phyloP scores from a whole-genome alignment of 92 coral and sea anemone species.

The Meandrina meandrites region DNA sequence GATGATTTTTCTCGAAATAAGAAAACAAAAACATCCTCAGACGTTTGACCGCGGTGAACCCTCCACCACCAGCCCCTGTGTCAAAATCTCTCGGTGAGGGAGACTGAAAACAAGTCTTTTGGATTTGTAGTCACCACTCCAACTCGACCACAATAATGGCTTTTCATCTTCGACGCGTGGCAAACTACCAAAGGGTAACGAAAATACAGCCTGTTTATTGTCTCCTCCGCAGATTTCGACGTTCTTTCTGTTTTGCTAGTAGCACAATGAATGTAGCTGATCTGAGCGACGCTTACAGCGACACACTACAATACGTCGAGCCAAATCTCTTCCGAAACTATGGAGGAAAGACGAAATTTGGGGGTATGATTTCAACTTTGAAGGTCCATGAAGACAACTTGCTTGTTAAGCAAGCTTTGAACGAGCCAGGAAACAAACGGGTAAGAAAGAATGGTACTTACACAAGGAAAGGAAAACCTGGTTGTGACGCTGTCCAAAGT shows the following conservation, averaged over 20 bases:
- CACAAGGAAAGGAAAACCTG: neutral
- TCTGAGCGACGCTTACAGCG: conserved; percentile 90
- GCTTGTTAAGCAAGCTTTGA: conserved; percentile 79
- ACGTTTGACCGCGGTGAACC: too few species aligned
- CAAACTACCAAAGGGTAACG: neutral
- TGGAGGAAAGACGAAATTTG: conserved; percentile 82
- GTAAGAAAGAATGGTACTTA: conserved; percentile 30
- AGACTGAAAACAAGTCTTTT: neutral
- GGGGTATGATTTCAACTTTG: conserved; percentile 89
- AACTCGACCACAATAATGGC: conserved; percentile 13
- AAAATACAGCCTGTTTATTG: neutral
- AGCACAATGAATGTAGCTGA: conserved; percentile 64
- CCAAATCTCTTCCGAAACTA: conserved; percentile 80
- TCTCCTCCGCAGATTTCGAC: neutral
- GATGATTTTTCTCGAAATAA: too few species aligned
- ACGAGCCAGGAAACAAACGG: conserved; percentile 85
- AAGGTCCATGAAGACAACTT: conserved; percentile 96
- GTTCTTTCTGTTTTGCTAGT: neutral
- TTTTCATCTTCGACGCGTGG: conserved; percentile 18
- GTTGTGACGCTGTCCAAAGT: too few species aligned
- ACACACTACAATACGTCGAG: conserved; percentile 85
- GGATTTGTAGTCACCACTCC: neutral
- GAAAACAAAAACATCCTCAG: too few species aligned
- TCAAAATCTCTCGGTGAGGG: too few species aligned
- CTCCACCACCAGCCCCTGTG: too few species aligned